Evolutionary conservation across 1,140 invertebrate genomes (phyloP), one percentile per base, ranked within the genome.

Genomic region (Anoplophora glabripennis): DNA sequence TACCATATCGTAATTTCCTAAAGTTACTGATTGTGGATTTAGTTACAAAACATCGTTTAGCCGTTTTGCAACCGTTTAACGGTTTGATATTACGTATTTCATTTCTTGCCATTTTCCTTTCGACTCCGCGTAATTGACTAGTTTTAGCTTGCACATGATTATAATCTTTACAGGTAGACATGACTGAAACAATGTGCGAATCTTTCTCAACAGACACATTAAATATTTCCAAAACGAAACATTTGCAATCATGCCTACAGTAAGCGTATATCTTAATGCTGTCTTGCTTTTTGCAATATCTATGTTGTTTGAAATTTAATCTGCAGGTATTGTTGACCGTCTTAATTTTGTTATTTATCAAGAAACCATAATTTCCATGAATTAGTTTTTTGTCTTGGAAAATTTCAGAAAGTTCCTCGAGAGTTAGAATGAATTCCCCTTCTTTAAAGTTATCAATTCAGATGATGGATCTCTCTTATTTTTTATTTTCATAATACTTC

Each of bases 221-320:
- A 12, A 2, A 37, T 15, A 52, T 52, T 37, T 1, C 4, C 1
- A 54, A 9, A 18, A 54, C 33, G 38, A 33, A 44, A 42, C 33
- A 42, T 54, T 54, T 34, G 42, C 52, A 54, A 21, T 18, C 18
- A 12, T 54, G 52, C 7, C 7, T 10, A 33, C 52, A 54, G 33
- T 54, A 44, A 10, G 52, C 52, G 33, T 54, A 54, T 17, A 53
- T 21, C 40, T 41, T 53, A 21, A 53, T 9, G 11, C 8, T 3
- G n/a, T 53, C 36, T 11, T 4, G 7, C 9, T 9, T 40, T 41
- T 53, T 53, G 9, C 14, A 9, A 21, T 53, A 41, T 17, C 37
- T 10, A 18, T 53, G 15, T n/a, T 54, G 47, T 33, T 44, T 41
- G 21, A 54, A 54, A 54, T 54, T 42, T 12, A 54, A 12, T 21